Evolutionary conservation across 2,888 invertebrate species (phyloP).

Genomic region (Lasioglossum marginatum): DNA sequence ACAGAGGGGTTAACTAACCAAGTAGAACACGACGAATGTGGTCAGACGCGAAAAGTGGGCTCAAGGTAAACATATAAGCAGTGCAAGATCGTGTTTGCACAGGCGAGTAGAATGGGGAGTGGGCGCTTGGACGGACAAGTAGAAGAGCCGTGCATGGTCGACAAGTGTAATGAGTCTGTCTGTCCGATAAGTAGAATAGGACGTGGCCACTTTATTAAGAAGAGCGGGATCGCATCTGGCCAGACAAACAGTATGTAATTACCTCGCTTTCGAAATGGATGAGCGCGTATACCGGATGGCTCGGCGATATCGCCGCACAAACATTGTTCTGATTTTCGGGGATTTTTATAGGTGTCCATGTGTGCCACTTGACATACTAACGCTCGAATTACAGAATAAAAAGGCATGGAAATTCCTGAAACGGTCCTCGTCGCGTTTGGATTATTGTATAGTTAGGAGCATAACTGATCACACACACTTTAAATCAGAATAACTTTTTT

Average conservation of each 20-base stretch:
- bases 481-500: too few species aligned
- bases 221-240: slow-evolving; percentile 9
- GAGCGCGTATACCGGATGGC: neutral
- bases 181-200: slow-evolving; percentile 23
- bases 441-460: too few species aligned
- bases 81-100: slow-evolving; percentile 14
- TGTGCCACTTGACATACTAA: neutral
- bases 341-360: too few species aligned
- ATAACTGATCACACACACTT: too few species aligned
- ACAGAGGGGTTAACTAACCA: slow-evolving; percentile 11
- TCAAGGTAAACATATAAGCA: slow-evolving; percentile 1
- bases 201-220: slow-evolving; percentile 4
- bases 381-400: too few species aligned
- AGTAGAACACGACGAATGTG: slow-evolving; percentile 10
- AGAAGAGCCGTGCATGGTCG: slow-evolving; percentile 3
- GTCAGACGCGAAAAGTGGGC: neutral
- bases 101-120: slow-evolving; percentile 24
- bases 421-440: too few species aligned
- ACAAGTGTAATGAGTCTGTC: slow-evolving; percentile 21
- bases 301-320: neutral
- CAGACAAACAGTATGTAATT: slow-evolving; percentile 6
- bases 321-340: too few species aligned
- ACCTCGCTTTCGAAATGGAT: neutral
- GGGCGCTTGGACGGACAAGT: slow-evolving; percentile 15
- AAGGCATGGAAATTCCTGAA: too few species aligned